Conservation (phyloP, 2,888 invertebrate species). For the Perithous albicinctus region DNA sequence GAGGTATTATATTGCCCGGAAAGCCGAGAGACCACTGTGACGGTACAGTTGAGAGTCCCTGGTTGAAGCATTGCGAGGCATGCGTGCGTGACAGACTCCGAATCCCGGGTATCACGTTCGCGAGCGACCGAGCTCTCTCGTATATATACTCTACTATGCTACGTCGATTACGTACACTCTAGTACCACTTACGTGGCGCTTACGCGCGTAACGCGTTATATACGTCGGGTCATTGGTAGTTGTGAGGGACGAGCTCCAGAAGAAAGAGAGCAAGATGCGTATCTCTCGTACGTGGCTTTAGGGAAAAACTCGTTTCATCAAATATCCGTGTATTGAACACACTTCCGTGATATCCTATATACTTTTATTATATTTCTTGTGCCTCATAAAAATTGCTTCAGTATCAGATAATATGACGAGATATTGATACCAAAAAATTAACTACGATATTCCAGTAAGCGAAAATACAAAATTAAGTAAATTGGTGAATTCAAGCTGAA, state of each 20-base stretch:
- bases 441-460: no score
- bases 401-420: no score
- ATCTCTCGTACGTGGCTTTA: not conserved
- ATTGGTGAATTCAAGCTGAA: no score
- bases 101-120: conserved; percentile 60
- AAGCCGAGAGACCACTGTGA: conserved; percentile 13
- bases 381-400: not conserved
- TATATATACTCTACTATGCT: conserved; percentile 17
- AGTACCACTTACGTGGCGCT: conserved; percentile 63
- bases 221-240: not conserved
- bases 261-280: not conserved
- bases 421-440: no score
- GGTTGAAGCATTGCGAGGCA: conserved; percentile 46
- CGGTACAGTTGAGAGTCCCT: conserved; percentile 53
- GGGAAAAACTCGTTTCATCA: not conserved
- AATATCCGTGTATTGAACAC: conserved; percentile 7
- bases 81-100: conserved; percentile 64
- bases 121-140: conserved; percentile 38
- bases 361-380: not conserved
- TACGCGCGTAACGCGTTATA: conserved; percentile 37
- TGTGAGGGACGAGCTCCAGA: not conserved
- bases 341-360: not conserved
- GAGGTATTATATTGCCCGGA: conserved; percentile 16
- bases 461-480: no score
- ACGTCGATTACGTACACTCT: conserved; percentile 60